phyloP scores from a whole-genome alignment of 1,140 invertebrate genomes.

The Drosophila ironensis region DNA sequence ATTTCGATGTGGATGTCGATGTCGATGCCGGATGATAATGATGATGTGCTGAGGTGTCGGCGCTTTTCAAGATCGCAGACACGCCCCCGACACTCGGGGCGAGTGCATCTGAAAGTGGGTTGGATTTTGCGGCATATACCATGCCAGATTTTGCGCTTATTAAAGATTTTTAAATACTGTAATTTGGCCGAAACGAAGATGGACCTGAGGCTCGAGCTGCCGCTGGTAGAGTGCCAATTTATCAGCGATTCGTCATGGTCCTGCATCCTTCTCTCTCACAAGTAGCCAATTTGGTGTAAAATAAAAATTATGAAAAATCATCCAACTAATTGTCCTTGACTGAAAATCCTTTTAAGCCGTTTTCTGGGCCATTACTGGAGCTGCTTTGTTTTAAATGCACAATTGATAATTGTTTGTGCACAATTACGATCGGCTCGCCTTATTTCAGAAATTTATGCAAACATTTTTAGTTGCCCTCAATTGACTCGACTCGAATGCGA shows the following conservation, averaged over 20 bases:
- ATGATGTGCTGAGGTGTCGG: slow-evolving; percentile 46
- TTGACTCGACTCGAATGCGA: slow-evolving; percentile 23
- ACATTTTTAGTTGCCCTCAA: slow-evolving; percentile 44
- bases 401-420: slow-evolving; percentile 52
- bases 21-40: neutral
- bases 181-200: slow-evolving; percentile 34
- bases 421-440: slow-evolving; percentile 47
- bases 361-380: slow-evolving; percentile 18
- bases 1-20: neutral
- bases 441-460: slow-evolving; percentile 66
- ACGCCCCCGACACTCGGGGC: neutral
- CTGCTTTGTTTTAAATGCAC: slow-evolving; percentile 38
- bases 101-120: slow-evolving; percentile 40
- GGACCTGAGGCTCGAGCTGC: slow-evolving; percentile 24
- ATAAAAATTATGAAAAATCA: slow-evolving; percentile 64
- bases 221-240: slow-evolving; percentile 60
- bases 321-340: slow-evolving; percentile 49
- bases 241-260: slow-evolving; percentile 52
- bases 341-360: slow-evolving; percentile 37
- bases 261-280: neutral
- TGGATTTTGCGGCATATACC: slow-evolving; percentile 10
- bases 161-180: slow-evolving; percentile 78
- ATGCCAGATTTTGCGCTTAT: slow-evolving; percentile 70
- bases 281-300: slow-evolving; percentile 52
- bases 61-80: slow-evolving; percentile 39